Percentiles rank a stretch among this genome's conserved stretches.
Evolutionary conservation across 2,113 vertebrate species (phyloP).

Genomic region (Gobio gobio): DNA sequence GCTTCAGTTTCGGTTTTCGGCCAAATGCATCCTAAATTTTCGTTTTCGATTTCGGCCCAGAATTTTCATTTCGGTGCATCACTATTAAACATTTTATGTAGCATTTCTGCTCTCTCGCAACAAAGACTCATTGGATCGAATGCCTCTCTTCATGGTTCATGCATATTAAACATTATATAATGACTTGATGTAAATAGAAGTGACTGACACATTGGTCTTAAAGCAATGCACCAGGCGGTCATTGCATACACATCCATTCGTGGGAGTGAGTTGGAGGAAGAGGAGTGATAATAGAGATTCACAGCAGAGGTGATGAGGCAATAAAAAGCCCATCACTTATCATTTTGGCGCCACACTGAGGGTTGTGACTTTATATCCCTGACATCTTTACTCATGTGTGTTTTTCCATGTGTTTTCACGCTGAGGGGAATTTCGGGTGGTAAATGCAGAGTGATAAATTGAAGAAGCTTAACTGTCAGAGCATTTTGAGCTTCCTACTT

Average conservation of each 20-base stretch:
- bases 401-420: not conserved
- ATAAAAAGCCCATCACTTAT: not conserved
- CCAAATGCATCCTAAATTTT: no score
- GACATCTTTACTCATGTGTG: not conserved
- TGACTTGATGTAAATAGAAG: not conserved
- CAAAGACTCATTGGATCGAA: not conserved
- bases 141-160: not conserved
- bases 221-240: not conserved
- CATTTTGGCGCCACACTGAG: not conserved
- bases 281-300: not conserved
- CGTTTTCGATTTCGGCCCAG: no score
- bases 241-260: not conserved
- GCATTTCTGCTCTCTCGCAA: no score
- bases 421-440: not conserved
- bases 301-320: conserved; percentile 12
- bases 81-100: no score
- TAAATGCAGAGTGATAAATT: not conserved
- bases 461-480: conserved; percentile 1
- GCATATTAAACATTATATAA: not conserved
- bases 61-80: no score
- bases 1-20: no score
- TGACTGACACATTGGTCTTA: not conserved
- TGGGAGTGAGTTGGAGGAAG: not conserved
- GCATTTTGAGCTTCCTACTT: not conserved
- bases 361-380: no score